Percentiles rank a stretch among this genome's conserved stretches.
These are phyloP conservation scores for Baryphthengus martii DNA, from an alignment of 2,113 vertebrate genomes.

Conservation along the genomic window DNA sequence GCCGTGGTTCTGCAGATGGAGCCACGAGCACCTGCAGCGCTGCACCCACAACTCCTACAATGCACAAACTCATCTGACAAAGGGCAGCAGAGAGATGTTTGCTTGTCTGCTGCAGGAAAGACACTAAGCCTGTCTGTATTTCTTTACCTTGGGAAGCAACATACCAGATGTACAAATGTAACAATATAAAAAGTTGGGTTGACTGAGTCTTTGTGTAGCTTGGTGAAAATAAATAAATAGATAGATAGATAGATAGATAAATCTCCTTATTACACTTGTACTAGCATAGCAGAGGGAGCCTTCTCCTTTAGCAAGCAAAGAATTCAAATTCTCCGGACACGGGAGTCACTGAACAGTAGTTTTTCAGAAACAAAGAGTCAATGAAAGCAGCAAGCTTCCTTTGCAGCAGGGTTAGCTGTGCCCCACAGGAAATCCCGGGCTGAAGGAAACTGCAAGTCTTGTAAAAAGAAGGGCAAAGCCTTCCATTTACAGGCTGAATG, in stretches of 20 bases:
- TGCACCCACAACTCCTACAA: not conserved
- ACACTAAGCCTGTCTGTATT: not conserved
- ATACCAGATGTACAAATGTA: not conserved
- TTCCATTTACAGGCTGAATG: not conserved
- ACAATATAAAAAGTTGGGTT: not conserved
- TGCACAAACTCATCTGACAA: not conserved
- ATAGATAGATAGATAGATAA: no score
- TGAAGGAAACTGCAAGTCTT: constrained; percentile 32
- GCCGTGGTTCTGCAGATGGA: accelerated
- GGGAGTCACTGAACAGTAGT: not conserved
- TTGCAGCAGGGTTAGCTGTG: constrained; percentile 53
- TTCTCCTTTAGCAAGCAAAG: not conserved
- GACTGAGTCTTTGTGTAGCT: not conserved
- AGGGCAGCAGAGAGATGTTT: not conserved
- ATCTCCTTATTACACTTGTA: not conserved
- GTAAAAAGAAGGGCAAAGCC: constrained; percentile 42
- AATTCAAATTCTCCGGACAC: not conserved
- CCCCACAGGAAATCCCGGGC: constrained; percentile 60
- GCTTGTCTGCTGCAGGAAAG: not conserved
- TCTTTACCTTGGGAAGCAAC: not conserved
- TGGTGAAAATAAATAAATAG: no score
- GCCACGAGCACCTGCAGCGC: not conserved
- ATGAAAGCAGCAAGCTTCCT: constrained; percentile 49
- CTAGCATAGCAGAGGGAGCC: not conserved
- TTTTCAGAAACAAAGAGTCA: constrained; percentile 51